phyloP scores from a whole-genome alignment of 1,140 invertebrate genomes.

The Drosophila arawakana region DNA sequence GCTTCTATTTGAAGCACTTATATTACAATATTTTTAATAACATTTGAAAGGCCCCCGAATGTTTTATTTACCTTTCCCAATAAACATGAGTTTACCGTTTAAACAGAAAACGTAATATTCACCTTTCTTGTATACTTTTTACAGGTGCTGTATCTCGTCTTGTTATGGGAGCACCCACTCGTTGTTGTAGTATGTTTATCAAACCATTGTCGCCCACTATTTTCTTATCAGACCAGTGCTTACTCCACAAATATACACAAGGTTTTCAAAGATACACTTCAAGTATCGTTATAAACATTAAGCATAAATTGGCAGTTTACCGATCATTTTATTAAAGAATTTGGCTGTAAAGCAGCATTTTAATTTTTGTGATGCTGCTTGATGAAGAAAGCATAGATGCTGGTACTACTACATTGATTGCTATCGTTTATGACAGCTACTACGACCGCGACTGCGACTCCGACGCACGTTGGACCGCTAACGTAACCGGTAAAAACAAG shows the following conservation, averaged over 20 bases:
- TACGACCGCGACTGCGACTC: conserved; percentile 24
- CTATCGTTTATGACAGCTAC: conserved; percentile 34
- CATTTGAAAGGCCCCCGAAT: not conserved
- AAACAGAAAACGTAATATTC: conserved; percentile 19
- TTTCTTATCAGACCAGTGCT: conserved; percentile 42
- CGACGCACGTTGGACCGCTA: conserved; percentile 43
- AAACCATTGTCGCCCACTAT: conserved; percentile 21
- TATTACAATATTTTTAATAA: conserved; percentile 7
- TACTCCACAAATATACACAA: conserved; percentile 26
- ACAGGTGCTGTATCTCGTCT: conserved; percentile 6
- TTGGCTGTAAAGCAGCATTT: conserved; percentile 20
- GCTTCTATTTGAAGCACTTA: not conserved
- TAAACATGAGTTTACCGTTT: not conserved
- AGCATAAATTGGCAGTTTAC: conserved; percentile 11
- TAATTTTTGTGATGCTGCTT: conserved; percentile 14
- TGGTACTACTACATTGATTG: not conserved
- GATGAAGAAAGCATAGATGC: conserved; percentile 8
- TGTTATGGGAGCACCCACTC: not conserved
- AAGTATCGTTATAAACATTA: conserved; percentile 5
- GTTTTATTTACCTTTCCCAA: conserved; percentile 4
- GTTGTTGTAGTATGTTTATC: conserved; percentile 23
- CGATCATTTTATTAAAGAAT: conserved; percentile 16
- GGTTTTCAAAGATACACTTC: not conserved
- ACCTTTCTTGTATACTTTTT: conserved; percentile 2
- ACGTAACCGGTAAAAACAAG: conserved; percentile 53